Evolutionary conservation across 2,888 invertebrate species (phyloP), one percentile per base, ranked within the genome.

Genomic region (Lycia hirtaria): DNA sequence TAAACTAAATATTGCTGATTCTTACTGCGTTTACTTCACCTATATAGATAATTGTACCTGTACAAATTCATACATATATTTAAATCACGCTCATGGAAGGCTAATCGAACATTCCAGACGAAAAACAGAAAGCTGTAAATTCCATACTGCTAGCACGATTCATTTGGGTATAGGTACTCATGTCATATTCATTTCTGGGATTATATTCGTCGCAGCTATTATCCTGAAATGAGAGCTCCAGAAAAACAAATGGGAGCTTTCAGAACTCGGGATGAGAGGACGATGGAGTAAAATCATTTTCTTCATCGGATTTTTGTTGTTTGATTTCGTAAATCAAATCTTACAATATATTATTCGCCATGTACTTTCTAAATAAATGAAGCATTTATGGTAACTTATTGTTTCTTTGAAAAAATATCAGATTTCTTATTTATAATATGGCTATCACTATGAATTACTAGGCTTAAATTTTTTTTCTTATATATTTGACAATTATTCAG

Each of bases 111-210:
- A n/a, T n/a, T n/a, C n/a, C n/a, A n/a, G n/a, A n/a, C n/a, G 4
- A n/a, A n/a, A 38, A 22, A 33, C 3, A 1, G n/a, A n/a, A n/a
- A n/a, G n/a, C 3, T 4, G 14, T 5, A 17, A 15, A n/a, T 35
- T n/a, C 56, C 56, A 4, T 56, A 56, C 56, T 51, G 56, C 12
- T 32, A 4, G 1, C 9, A 12, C 20, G 24, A 3, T 22, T 51
- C 45, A 51, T 45, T 41, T 26, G 40, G 35, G 33, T 41, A 24
- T 33, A 10, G 15, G 47, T 51, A 51, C 56, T 45, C 51, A 56
- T 51, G 51, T 51, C 45, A 56, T 51, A 51, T 56, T 56, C 56
- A 51, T 56, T 56, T 56, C 51, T 56, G 56, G 56, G 56, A 51
- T 56, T 56, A 51, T 47, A 51, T 56, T 56, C 50, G 56, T 51